phyloP scores from a whole-genome alignment of 30 jellyfish, hydroid and myxozoan species.

The Cassiopea andromeda region DNA sequence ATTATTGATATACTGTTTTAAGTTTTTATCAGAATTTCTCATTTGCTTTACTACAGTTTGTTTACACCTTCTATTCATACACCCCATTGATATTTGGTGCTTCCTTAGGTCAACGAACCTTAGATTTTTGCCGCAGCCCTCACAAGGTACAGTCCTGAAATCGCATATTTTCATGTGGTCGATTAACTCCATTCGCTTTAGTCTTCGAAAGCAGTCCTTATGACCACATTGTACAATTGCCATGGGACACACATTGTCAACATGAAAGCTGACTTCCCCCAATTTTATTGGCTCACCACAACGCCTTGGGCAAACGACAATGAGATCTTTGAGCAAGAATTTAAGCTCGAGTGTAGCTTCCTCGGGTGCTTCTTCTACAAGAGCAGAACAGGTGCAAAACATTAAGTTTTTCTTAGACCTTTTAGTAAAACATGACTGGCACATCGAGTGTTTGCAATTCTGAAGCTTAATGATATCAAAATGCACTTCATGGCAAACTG shows the following conservation, averaged over 20 bases:
- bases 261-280: conserved; percentile 18
- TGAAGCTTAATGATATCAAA: conserved; percentile 15
- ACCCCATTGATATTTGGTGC: conserved; percentile 58
- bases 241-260: conserved; percentile 20
- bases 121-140: conserved; percentile 50
- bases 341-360: conserved; percentile 30
- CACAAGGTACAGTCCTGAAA: conserved; percentile 46
- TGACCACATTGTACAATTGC: conserved; percentile 34
- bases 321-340: conserved; percentile 13
- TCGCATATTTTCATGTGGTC: conserved; percentile 47
- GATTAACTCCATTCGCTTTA: conserved; percentile 40
- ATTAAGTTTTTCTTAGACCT: conserved; percentile 15
- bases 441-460: conserved; percentile 47
- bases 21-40: conserved; percentile 49
- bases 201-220: conserved; percentile 23
- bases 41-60: conserved; percentile 53
- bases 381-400: conserved; percentile 50
- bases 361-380: conserved; percentile 32
- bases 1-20: conserved; percentile 24
- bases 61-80: conserved; percentile 36
- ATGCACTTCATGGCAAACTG: conserved; percentile 45
- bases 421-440: conserved; percentile 37
- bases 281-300: conserved; percentile 34
- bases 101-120: conserved; percentile 37
- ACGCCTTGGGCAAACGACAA: conserved; percentile 39